phyloP scores from a whole-genome alignment of 2,797 vertebrate species.

The Silurus lanzhouensis region DNA sequence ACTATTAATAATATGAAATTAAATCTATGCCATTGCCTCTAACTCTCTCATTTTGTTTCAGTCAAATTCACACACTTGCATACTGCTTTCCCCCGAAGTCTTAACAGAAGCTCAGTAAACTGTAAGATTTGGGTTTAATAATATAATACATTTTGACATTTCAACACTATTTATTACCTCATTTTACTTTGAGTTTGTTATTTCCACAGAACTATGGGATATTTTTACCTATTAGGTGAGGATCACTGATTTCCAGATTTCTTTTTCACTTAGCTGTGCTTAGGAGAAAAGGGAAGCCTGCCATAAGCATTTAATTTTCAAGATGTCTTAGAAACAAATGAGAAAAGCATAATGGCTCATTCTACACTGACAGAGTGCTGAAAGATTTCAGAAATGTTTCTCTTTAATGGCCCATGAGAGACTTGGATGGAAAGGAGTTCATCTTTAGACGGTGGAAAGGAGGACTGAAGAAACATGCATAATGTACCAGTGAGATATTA shows the following conservation, averaged over 20 bases:
- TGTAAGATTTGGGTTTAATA: not conserved
- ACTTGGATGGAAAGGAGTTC: conserved; percentile 15
- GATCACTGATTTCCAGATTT: not conserved
- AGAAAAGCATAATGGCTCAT: conserved; percentile 9
- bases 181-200: not conserved
- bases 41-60: not conserved
- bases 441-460: not conserved
- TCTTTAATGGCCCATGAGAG: conserved; percentile 13
- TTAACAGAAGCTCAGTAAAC: conserved; percentile 4
- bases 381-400: conserved; percentile 15
- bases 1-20: not conserved
- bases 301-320: conserved; percentile 19
- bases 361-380: conserved; percentile 5
- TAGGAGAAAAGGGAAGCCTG: not conserved
- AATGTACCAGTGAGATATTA: not conserved
- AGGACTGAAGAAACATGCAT: not conserved
- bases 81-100: not conserved
- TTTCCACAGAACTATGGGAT: not conserved
- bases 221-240: not conserved
- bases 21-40: not conserved
- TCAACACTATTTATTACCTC: conserved; percentile 10
- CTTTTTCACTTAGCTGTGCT: not conserved
- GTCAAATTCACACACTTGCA: conserved; percentile 4
- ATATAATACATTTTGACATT: conserved; percentile 14
- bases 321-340: conserved; percentile 15